Percentiles rank a stretch among this genome's conserved stretches.
phyloP scores from a whole-genome alignment of 2,113 vertebrate species.

The Podarcis muralis region DNA sequence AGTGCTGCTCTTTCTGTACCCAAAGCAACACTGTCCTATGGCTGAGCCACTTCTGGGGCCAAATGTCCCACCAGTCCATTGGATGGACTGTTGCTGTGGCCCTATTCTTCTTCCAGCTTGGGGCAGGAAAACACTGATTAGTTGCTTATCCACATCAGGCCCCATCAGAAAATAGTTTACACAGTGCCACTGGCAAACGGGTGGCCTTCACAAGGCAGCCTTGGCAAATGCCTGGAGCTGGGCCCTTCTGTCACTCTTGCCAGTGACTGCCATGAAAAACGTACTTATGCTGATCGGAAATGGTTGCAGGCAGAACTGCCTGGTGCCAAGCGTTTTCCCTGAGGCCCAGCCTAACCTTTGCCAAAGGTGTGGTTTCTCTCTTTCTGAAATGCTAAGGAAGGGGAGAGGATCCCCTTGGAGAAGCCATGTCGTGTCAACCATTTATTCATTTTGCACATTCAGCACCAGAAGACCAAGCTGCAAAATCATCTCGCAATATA shows the following conservation, averaged over 20 bases:
- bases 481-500: background rate
- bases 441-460: background rate
- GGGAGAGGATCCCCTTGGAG: no score
- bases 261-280: constrained; percentile 73
- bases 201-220: constrained; percentile 54
- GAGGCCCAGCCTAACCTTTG: background rate
- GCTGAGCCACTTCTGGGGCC: background rate
- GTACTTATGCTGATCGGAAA: constrained; percentile 64
- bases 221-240: constrained; percentile 52
- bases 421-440: background rate
- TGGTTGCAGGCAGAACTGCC: constrained; percentile 34
- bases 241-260: constrained; percentile 66
- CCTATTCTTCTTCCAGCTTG: background rate
- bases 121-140: background rate
- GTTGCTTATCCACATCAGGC: no score
- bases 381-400: background rate
- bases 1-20: no score
- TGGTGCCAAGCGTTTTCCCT: constrained; percentile 50
- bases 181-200: constrained; percentile 34
- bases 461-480: background rate
- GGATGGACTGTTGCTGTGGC: background rate
- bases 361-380: background rate
- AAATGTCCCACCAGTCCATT: background rate
- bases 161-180: background rate
- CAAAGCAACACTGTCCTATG: no score